Evolutionary conservation across 2,888 invertebrate species (phyloP).

Genomic region (Melanostoma scalare): DNA sequence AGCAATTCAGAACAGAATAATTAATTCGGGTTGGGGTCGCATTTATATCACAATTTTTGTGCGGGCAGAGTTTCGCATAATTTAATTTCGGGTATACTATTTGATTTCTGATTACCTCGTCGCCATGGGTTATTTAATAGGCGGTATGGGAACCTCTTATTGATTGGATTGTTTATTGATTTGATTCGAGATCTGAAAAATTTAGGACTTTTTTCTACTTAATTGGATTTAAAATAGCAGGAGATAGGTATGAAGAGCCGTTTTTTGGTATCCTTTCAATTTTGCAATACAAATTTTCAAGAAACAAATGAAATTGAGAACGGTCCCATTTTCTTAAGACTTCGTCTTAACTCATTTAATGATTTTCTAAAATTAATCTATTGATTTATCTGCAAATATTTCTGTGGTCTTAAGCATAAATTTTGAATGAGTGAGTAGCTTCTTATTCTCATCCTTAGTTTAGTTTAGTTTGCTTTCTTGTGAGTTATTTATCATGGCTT

Average conservation of each 20-base stretch:
- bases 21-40: conserved; percentile 60
- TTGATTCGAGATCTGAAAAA: neutral
- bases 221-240: neutral
- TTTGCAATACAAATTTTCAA: neutral
- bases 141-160: conserved; percentile 20
- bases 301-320: too few relatives aligned
- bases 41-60: conserved; percentile 44
- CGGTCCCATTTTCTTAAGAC: too few relatives aligned
- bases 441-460: too few relatives aligned
- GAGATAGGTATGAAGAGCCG: too few relatives aligned
- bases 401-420: too few relatives aligned
- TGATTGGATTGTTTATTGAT: conserved; percentile 38
- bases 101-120: conserved; percentile 55
- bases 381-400: too few relatives aligned
- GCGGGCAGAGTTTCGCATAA: conserved; percentile 45
- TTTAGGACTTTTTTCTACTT: neutral
- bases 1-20: conserved; percentile 48
- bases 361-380: too few relatives aligned
- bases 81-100: conserved; percentile 54
- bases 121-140: neutral
- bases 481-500: too few relatives aligned
- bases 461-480: too few relatives aligned
- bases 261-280: too few relatives aligned
- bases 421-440: too few relatives aligned
- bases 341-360: too few relatives aligned